A percentile compares a stretch with the other conserved stretches of the same genome.
phyloP scores from a whole-genome alignment of 2,113 vertebrate species.

The Gobius niger region DNA sequence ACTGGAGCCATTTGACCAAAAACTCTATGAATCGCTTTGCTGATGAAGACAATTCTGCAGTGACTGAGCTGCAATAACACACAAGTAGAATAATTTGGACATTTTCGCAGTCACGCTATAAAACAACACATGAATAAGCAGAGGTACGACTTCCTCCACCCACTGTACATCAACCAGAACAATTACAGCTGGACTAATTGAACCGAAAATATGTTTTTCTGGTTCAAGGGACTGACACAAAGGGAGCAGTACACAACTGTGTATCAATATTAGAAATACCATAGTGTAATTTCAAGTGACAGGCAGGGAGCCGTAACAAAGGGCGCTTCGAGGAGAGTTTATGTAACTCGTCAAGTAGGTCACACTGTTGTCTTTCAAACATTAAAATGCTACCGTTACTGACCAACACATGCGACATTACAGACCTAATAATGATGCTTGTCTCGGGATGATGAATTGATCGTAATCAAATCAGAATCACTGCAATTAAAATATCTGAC shows the following conservation, averaged over 20 bases:
- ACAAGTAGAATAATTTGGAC: no score
- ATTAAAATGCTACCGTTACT: neutral
- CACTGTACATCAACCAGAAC: neutral
- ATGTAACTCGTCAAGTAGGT: slow-evolving; percentile 27
- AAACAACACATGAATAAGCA: no score
- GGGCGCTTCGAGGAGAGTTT: slow-evolving; percentile 5
- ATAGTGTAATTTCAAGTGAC: slow-evolving; percentile 23
- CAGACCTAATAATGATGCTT: neutral
- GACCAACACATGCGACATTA: neutral
- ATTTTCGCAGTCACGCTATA: no score
- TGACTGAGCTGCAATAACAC: no score
- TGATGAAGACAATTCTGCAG: no score
- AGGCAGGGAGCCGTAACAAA: slow-evolving; percentile 5
- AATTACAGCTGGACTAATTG: neutral
- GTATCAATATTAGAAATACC: neutral
- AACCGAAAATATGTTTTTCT: neutral
- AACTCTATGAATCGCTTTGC: no score
- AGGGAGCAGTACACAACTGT: neutral
- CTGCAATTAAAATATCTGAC: no score
- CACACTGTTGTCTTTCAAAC: slow-evolving; percentile 13
- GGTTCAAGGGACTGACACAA: neutral
- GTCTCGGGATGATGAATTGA: no score
- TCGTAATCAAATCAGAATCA: no score
- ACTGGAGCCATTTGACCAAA: no score
- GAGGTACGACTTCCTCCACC: no score